Conservation (phyloP, 1,140 invertebrate genomes). For the Ips nitidus region DNA sequence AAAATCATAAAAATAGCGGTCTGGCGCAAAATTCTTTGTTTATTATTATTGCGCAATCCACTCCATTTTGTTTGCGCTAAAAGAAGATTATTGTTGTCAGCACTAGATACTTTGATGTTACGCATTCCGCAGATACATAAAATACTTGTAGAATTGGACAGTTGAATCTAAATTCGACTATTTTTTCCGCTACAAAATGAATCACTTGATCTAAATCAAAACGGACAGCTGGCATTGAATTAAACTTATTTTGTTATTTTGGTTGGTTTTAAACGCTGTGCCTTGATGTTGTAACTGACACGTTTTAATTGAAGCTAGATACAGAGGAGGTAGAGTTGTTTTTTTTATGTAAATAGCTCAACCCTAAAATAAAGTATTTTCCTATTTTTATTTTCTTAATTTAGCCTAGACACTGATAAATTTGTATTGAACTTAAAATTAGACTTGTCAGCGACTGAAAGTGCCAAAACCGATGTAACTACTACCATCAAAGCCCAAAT, state of each 20-base stretch:
- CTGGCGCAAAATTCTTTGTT: slow-evolving; percentile 5
- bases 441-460: too few relatives aligned
- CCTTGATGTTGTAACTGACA: slow-evolving; percentile 2
- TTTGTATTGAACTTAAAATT: too few relatives aligned
- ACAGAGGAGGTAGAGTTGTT: too few relatives aligned
- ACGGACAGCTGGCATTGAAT: slow-evolving; percentile 12
- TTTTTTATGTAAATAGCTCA: too few relatives aligned
- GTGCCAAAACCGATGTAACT: too few relatives aligned
- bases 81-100: background rate
- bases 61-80: too few relatives aligned
- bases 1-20: slow-evolving; percentile 9
- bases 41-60: background rate
- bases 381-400: too few relatives aligned
- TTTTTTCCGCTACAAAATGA: slow-evolving; percentile 7
- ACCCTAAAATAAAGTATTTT: too few relatives aligned
- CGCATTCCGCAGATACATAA: too few relatives aligned
- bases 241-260: slow-evolving; percentile 17
- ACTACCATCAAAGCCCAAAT: too few relatives aligned
- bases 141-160: background rate
- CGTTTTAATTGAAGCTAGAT: background rate
- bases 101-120: too few relatives aligned
- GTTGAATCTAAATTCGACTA: background rate
- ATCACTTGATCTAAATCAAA: slow-evolving; percentile 19
- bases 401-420: too few relatives aligned
- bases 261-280: background rate